Conservation (phyloP, 2,797 vertebrate genomes). For the Macropus fuliginosus region DNA sequence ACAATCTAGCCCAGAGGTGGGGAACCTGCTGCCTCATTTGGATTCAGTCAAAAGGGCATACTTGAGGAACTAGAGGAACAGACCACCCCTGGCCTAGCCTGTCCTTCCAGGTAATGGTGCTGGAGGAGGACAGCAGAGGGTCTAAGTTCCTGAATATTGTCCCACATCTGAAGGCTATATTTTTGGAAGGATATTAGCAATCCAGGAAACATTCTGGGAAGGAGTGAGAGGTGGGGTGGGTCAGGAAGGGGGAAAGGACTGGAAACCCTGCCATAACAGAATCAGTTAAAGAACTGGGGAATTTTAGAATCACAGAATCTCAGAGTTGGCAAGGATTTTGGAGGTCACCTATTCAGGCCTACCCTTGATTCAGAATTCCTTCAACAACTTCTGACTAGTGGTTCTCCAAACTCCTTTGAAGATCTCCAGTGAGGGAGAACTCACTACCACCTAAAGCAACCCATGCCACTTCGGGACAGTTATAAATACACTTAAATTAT, state of each 20-base stretch:
- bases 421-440: background rate
- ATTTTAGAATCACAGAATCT: background rate
- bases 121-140: background rate
- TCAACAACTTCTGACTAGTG: background rate
- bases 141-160: background rate
- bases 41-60: too few relatives aligned
- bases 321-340: background rate
- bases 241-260: background rate
- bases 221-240: background rate
- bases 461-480: background rate
- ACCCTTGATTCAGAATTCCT: background rate
- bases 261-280: background rate
- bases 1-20: background rate
- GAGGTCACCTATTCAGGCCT: background rate
- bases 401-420: background rate
- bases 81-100: background rate
- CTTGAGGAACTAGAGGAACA: too few relatives aligned
- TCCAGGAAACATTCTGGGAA: background rate
- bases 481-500: background rate
- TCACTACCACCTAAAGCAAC: background rate
- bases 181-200: background rate
- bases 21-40: too few relatives aligned
- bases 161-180: background rate
- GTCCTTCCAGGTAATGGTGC: background rate
- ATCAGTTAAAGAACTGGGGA: background rate